Evolutionary conservation across 1,140 invertebrate species (phyloP), one percentile per base, ranked within the genome.

Genomic region (Platyscapa corneri): DNA sequence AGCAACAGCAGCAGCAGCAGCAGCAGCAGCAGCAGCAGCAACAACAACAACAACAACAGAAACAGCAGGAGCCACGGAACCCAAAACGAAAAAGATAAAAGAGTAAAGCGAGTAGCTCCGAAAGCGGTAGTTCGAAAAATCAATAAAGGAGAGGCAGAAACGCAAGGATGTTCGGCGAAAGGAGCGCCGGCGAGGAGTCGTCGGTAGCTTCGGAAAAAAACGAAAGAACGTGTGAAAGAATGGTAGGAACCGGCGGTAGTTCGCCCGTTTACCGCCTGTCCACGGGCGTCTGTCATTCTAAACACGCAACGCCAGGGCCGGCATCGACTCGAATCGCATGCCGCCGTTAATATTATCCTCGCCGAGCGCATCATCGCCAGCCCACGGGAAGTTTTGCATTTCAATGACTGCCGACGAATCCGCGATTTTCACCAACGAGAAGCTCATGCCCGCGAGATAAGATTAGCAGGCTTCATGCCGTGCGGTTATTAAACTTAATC

Each of bases 201-300:
- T 1, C 6, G n/a, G 34, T 0, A 16, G 3, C 76, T 14, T 1
- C 16, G 37, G 34, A 10, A 16, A 46, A 30, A 53, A 49, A 16
- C 5, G 34, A 82, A 74, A 60, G 60, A 74, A 82, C 30, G 34
- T 56, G 27, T 6, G 34, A 39, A 20, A 8, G 42, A 10, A 16
- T n/a, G 46, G 56, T 39, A 77, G 83, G 76, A 78, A 70, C 46
- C 76, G 60, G n/a, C 53, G 42, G 53, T 46, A 46, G 67, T 80
- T 84, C 37, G 86, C 89, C 90, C 91, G 90, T 91, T 91, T 88
- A 86, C 90, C 91, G 91, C 89, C 89, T 91, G 91, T 91, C 89
- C 87, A 89, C 90, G 82, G 39, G 89, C 87, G 90, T 90, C 90
- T 92, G 91, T 93, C 92, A 91, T 89, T 91, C 88, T 39, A 85